Evolutionary conservation across 35 echinoderm and acorn worm species (phyloP), one percentile per base, ranked within the genome.

Genomic region (Patiria miniata): DNA sequence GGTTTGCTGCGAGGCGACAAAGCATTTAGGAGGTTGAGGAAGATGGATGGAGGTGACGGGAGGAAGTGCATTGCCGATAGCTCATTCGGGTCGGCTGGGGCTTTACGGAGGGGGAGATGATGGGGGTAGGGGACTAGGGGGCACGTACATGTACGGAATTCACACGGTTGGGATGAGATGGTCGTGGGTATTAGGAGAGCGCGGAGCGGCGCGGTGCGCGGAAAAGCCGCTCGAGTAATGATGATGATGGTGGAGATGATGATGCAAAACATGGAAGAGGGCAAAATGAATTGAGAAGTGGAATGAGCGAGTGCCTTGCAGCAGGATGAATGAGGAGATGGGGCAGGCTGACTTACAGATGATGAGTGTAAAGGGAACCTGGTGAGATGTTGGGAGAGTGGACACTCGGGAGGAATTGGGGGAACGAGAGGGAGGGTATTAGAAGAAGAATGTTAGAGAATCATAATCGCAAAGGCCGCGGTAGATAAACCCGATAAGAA

Each of bases 1-100:
- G 65, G 65, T 73, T 73, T 73, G 65, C 26, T 73, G 65, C 21
- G 29, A 73, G 65, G 65, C 65, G 65, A 73, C 65, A 73, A 73
- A 73, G 65, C 65, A 73, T 73, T 73, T 73, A 73, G 65, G 65
- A n/a, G n/a, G 29, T 30, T 73, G 65, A 73, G 65, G 34, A 73
- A 73, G 65, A 73, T 73, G 34, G 65, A 73, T 73, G 65, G 65
- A 26, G 65, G 23, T 73, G 65, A 73, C 65, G 34, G 65, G 65
- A 73, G 23, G 34, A 73, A 26, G 65, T 73, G 14, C 26, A 73
- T 23, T 2, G 65, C 65, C 65, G 65, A 73, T 73, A 73, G 65
- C 65, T 73, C 65, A 73, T 73, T 73, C 65, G 65, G 23, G 65
- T 30, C 26, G 65, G 65, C 65, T 4, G 42, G 42, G 29, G 65